Conservation (phyloP, 2,797 vertebrate species). For the Cuculus canorus region DNA sequence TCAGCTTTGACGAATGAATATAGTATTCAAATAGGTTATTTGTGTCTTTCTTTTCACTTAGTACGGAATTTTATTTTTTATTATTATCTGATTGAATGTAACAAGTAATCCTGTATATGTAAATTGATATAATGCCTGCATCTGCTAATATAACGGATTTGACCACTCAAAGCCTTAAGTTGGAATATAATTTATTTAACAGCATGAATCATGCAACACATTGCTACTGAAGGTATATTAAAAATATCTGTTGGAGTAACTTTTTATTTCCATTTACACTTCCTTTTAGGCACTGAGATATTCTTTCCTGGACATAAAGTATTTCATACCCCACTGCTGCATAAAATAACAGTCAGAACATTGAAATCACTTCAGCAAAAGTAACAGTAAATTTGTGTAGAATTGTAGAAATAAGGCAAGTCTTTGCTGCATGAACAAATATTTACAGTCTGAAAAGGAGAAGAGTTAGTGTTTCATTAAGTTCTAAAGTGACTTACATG, state of each 20-base stretch:
- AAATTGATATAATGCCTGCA: background rate
- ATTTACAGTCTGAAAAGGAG: background rate
- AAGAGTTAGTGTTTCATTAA: background rate
- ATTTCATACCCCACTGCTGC: background rate
- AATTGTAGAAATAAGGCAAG: background rate
- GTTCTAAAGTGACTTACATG: background rate
- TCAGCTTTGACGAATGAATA: background rate
- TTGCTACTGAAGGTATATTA: background rate
- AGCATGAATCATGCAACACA: background rate
- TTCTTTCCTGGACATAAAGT: background rate
- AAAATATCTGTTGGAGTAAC: background rate
- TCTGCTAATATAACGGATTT: background rate
- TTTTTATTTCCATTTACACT: background rate
- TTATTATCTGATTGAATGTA: background rate
- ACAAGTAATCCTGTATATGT: background rate
- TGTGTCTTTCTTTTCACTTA: background rate
- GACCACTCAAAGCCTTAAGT: background rate
- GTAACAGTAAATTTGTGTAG: background rate
- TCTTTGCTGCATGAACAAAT: background rate
- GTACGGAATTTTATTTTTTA: background rate
- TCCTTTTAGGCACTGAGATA: background rate
- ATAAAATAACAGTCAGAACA: background rate
- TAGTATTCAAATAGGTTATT: background rate
- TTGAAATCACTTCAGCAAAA: background rate
- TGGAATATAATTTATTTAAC: background rate